These are phyloP conservation scores for Sciurus carolinensis DNA, from an alignment of 2,797 vertebrate genomes.

Conservation along the genomic window DNA sequence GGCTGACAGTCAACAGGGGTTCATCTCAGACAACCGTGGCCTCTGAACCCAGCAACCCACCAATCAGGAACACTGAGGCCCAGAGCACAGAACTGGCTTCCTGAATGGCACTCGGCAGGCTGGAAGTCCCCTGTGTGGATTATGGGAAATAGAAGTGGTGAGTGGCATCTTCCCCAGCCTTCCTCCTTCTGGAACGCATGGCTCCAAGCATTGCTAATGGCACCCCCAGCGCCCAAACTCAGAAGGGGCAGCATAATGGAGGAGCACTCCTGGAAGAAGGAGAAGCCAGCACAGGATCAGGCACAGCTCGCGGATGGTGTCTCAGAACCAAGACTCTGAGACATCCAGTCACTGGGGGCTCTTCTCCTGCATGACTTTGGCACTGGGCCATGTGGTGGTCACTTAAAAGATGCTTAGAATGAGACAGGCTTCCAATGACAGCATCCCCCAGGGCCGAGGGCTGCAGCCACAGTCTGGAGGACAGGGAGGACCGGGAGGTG, in stretches of 20 bases:
- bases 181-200: not conserved
- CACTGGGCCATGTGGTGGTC: too few species aligned
- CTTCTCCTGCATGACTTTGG: not conserved
- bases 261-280: too few species aligned
- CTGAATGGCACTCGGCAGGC: constrained; percentile 4
- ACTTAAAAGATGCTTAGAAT: not conserved
- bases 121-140: not conserved
- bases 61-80: not conserved
- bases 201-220: not conserved
- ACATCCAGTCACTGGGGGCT: not conserved
- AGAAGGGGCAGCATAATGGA: not conserved
- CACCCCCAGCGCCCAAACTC: not conserved
- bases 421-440: not conserved
- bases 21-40: not conserved
- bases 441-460: not conserved
- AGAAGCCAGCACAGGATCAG: too few species aligned
- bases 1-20: not conserved
- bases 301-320: rapidly evolving
- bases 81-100: not conserved
- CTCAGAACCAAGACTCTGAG: too few species aligned
- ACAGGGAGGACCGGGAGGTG: not conserved
- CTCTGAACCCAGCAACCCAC: rapidly evolving
- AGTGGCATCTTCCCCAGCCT: not conserved
- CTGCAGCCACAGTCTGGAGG: too few species aligned
- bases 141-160: not conserved